These are phyloP conservation scores for Oithona nana DNA, from an alignment of 2,888 invertebrate genomes.

Conservation along the genomic window DNA sequence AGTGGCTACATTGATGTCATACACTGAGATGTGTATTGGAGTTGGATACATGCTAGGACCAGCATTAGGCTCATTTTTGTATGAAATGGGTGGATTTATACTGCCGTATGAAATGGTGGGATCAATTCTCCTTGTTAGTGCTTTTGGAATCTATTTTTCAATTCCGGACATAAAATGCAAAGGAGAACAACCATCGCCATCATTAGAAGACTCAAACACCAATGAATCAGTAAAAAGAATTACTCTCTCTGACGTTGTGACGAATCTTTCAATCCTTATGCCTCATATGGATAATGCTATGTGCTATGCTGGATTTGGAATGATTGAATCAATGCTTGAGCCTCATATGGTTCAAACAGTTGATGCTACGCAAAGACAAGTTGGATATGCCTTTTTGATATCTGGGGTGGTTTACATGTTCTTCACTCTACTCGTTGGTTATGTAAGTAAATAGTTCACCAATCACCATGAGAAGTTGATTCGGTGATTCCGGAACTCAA, in stretches of 20 bases:
- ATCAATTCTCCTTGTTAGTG: neutral
- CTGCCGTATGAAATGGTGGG: neutral
- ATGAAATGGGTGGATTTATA: neutral
- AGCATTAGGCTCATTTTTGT: neutral
- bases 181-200: too few relatives aligned
- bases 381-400: neutral
- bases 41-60: conserved; percentile 2
- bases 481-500: too few relatives aligned
- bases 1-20: neutral
- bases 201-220: too few relatives aligned
- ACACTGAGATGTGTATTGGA: neutral
- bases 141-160: neutral
- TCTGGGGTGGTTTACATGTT: neutral
- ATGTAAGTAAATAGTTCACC: neutral
- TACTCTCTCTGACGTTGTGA: too few relatives aligned
- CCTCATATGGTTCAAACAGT: neutral
- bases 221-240: too few relatives aligned
- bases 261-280: neutral
- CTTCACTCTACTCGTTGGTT: neutral
- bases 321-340: neutral
- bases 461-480: too few relatives aligned
- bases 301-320: neutral
- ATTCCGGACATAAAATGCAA: too few relatives aligned
- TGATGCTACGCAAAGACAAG: neutral
- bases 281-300: neutral